Evolutionary conservation across 2,888 invertebrate species (phyloP).

Genomic region (Corbicula japonica): DNA sequence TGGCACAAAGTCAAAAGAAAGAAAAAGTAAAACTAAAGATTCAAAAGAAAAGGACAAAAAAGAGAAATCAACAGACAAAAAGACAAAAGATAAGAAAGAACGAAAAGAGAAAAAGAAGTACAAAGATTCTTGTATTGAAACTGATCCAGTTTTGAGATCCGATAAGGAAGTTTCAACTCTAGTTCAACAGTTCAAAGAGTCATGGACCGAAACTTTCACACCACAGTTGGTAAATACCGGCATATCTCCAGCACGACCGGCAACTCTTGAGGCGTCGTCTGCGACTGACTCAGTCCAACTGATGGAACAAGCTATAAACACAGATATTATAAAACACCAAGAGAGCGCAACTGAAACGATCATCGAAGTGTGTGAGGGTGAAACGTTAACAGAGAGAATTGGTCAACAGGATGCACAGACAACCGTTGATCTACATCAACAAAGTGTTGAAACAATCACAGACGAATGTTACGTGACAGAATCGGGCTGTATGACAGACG

Average conservation of each 20-base stretch:
- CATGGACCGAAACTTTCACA: slow-evolving; percentile 78
- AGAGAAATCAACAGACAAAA: slow-evolving; percentile 53
- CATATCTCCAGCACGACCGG: slow-evolving; percentile 76
- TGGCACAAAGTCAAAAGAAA: slow-evolving; percentile 43
- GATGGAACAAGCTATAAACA: slow-evolving; percentile 81
- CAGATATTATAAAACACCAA: slow-evolving; percentile 71
- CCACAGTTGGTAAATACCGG: slow-evolving; percentile 79
- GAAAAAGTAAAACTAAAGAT: slow-evolving; percentile 56
- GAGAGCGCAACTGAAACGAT: slow-evolving; percentile 76
- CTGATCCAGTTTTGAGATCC: slow-evolving; percentile 62
- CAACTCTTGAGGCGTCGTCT: slow-evolving; percentile 76
- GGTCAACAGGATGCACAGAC: slow-evolving; percentile 78
- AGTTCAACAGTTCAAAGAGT: slow-evolving; percentile 67
- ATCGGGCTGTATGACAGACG: slow-evolving; percentile 68
- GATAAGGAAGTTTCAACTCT: slow-evolving; percentile 78
- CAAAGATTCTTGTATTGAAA: slow-evolving; percentile 67
- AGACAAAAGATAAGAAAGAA: slow-evolving; percentile 57
- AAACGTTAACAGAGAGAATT: slow-evolving; percentile 79
- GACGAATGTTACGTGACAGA: slow-evolving; percentile 68
- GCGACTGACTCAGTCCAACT: slow-evolving; percentile 73
- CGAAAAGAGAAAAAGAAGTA: slow-evolving; percentile 63
- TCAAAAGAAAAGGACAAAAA: slow-evolving; percentile 58
- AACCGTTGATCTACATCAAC: slow-evolving; percentile 67
- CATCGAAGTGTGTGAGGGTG: slow-evolving; percentile 75
- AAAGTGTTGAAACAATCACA: slow-evolving; percentile 74